These are phyloP conservation scores for Heliconius erato DNA, from an alignment of 2,888 invertebrate genomes.

Conservation along the genomic window DNA sequence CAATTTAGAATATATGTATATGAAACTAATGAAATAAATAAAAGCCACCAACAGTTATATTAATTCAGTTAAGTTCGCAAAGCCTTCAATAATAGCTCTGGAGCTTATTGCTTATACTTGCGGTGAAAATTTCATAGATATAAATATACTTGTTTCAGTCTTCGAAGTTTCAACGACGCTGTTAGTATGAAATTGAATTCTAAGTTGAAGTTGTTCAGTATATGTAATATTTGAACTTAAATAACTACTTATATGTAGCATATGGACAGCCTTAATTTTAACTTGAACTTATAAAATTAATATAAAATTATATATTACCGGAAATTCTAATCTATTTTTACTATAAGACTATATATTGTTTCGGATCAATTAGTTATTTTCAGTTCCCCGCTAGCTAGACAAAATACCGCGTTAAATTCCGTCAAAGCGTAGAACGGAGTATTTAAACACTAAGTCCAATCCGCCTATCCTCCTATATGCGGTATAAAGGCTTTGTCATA, in stretches of 20 bases:
- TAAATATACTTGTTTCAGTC: not conserved
- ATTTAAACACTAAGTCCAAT: not conserved
- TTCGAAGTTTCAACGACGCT: not conserved
- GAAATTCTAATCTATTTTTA: too few relatives aligned
- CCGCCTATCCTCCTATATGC: not conserved
- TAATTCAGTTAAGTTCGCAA: too few relatives aligned
- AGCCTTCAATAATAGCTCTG: too few relatives aligned
- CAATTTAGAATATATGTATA: too few relatives aligned
- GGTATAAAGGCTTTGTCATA: too few relatives aligned
- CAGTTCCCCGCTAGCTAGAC: too few relatives aligned
- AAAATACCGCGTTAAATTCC: too few relatives aligned
- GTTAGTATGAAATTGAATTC: not conserved
- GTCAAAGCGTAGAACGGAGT: too few relatives aligned
- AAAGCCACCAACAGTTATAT: too few relatives aligned
- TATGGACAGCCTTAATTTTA: not conserved
- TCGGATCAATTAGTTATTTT: too few relatives aligned
- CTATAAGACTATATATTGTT: not conserved
- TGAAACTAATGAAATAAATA: too few relatives aligned
- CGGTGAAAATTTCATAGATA: not conserved
- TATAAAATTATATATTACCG: not conserved
- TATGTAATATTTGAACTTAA: not conserved
- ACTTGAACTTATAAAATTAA: not conserved
- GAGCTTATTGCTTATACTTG: not conserved
- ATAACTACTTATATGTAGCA: not conserved
- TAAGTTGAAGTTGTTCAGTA: not conserved